Percentiles rank a stretch among this genome's conserved stretches.
Evolutionary conservation across 2,113 vertebrate genomes (phyloP).

Genomic region (Phocoena phocoena): DNA sequence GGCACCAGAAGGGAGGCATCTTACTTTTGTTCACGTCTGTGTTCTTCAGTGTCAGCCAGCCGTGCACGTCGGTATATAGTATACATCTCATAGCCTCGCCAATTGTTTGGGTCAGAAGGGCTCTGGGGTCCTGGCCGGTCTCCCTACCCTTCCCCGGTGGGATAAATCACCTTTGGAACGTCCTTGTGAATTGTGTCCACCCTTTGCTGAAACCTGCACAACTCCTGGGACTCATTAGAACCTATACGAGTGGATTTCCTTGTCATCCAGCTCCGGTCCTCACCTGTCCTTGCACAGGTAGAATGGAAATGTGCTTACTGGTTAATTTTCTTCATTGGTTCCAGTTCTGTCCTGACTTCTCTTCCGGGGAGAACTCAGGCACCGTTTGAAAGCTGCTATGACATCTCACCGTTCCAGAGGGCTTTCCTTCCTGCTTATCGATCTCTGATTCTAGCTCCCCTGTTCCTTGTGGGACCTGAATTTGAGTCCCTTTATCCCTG

Average conservation of each 20-base stretch:
- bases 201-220: background rate
- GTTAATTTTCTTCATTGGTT: background rate
- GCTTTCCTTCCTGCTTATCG: background rate
- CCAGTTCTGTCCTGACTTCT: background rate
- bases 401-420: too few relatives aligned
- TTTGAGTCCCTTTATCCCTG: background rate
- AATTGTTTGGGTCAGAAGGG: background rate
- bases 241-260: background rate
- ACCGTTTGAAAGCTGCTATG: background rate
- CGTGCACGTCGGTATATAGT: fast-evolving
- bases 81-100: background rate
- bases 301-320: background rate
- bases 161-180: background rate
- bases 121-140: background rate
- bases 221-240: background rate
- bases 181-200: background rate
- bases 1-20: background rate
- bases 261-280: background rate
- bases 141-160: background rate
- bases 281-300: background rate
- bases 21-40: too few relatives aligned
- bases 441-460: background rate
- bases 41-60: background rate
- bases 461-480: background rate
- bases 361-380: background rate